A percentile compares a stretch with the other conserved stretches of the same genome.
Evolutionary conservation across 2,888 invertebrate genomes (phyloP).

Genomic region (Nomada goodeniana): DNA sequence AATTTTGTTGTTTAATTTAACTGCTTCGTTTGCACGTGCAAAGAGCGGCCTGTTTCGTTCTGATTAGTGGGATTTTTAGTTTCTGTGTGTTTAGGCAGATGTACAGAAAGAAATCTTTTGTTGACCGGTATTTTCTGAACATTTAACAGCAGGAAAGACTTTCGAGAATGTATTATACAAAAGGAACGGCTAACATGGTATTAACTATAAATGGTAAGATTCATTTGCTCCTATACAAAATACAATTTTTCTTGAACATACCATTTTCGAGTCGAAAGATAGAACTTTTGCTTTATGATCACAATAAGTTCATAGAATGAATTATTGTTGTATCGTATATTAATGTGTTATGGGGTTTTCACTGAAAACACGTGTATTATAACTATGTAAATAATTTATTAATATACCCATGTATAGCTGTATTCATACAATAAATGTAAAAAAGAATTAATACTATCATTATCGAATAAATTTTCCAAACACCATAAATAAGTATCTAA

Average conservation of each 20-base stretch:
- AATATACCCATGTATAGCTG: conserved; percentile 77
- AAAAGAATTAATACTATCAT: conserved; percentile 70
- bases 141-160: conserved; percentile 22
- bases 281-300: conserved; percentile 10
- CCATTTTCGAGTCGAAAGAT: neutral
- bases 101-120: conserved; percentile 37
- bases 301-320: conserved; percentile 31
- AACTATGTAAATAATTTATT: conserved; percentile 83
- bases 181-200: conserved; percentile 3
- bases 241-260: conserved; percentile 28
- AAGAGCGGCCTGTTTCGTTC: neutral
- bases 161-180: conserved; percentile 39
- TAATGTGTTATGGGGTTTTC: conserved; percentile 38
- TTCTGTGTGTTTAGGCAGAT: conserved; percentile 13
- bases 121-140: conserved; percentile 31
- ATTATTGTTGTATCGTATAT: conserved; percentile 34
- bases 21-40: neutral
- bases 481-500: conserved; percentile 71
- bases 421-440: conserved; percentile 78
- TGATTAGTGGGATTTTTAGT: conserved; percentile 1
- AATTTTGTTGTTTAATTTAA: conserved; percentile 24
- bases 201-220: conserved; percentile 30
- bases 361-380: conserved; percentile 72
- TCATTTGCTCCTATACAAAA: conserved; percentile 44
- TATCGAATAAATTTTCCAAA: conserved; percentile 67